These are phyloP conservation scores for Phataginus tetradactyla DNA, from an alignment of 2,797 vertebrate genomes.

Conservation along the genomic window DNA sequence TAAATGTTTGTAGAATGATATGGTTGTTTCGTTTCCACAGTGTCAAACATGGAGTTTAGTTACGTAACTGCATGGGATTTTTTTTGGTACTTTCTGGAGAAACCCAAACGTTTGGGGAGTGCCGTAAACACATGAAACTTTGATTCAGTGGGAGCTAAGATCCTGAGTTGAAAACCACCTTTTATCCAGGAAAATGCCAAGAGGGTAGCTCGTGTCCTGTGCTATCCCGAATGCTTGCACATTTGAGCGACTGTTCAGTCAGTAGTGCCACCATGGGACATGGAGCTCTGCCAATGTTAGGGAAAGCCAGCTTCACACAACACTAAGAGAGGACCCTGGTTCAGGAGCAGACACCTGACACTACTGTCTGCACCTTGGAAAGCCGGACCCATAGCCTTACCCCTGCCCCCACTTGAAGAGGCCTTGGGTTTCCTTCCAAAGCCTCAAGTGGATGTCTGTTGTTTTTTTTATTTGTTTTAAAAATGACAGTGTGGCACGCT, in stretches of 20 bases:
- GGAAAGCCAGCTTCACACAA: not conserved
- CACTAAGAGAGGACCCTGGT: not conserved
- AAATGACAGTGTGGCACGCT: not conserved
- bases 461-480: not conserved
- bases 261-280: not conserved
- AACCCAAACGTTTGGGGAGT: not conserved
- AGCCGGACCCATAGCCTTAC: not conserved
- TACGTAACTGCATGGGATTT: not conserved
- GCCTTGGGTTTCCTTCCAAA: not conserved
- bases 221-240: not conserved
- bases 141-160: not conserved
- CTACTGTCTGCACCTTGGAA: not conserved
- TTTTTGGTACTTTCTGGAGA: not conserved
- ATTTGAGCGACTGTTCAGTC: not conserved
- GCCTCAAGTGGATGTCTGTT: not conserved
- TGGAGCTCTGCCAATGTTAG: fast-evolving
- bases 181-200: not conserved
- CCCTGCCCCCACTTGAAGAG: not conserved
- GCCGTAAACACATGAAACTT: not conserved
- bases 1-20: not conserved
- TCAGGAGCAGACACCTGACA: not conserved
- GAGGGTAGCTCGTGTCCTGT: not conserved
- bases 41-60: not conserved
- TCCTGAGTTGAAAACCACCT: not conserved
- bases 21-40: not conserved